Evolutionary conservation across 2,113 vertebrate genomes (phyloP), one percentile per base, ranked within the genome.

Genomic region (Thinocorus orbignyianus): DNA sequence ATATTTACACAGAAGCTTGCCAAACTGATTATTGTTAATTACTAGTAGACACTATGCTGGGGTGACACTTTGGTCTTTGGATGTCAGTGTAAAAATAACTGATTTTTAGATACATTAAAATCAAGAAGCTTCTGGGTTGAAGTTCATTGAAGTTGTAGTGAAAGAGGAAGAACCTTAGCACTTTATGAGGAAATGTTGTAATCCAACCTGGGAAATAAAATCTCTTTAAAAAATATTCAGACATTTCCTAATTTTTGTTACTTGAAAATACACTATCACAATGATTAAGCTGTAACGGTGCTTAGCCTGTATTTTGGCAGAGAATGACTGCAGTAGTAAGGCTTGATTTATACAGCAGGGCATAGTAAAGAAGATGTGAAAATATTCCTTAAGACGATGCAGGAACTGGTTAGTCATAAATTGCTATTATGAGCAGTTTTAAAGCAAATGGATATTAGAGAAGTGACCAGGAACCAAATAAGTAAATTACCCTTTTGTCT

Each of bases 401-500:
- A 49, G 57, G 52, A 86, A 39, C 33, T 66, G 5, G 4, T 78
- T 88, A 55, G 35, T 58, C 24, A 30, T 51, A 42, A 60, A 17
- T 86, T 76, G 16, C 13, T 70, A 58, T 19, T 60, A 41, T 46
- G 14, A 54, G 11, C 68, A 78, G 9, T 85, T 70, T 70, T 69
- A 81, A 51, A 66, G 23, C 37, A 76, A 61, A 78, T 51, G 61
- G 26, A 39, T 84, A 37, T 71, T 66, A 69, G 54, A 81, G 57
- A 81, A 69, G 61, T 86, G 69, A 88, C 17, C 33, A 51, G 6
- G 28, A 82, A 49, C 46, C 54, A 79, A 80, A 39, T 25, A 90
- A 93, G 33, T 68, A 51, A 93, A 54, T 91, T 97, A 51, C 60
- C 89, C 92, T 95, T 97, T 97, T 95, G 85, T 93, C 88, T 96